These are phyloP conservation scores for Microplitis manilae DNA, from an alignment of 2,888 invertebrate species.

Conservation along the genomic window DNA sequence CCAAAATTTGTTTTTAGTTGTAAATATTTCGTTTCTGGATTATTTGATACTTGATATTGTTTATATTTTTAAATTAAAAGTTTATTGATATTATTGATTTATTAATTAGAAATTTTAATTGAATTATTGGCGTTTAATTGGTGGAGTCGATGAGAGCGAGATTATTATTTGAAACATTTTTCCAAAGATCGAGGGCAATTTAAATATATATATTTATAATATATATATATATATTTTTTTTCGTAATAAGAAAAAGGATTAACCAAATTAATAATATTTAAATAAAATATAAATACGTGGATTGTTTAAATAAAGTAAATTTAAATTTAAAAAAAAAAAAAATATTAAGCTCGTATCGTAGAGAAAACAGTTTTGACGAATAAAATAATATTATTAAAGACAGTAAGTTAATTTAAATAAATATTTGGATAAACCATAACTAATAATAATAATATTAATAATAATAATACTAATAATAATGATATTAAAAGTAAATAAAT, in stretches of 20 bases:
- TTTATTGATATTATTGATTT: background rate
- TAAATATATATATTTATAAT: background rate
- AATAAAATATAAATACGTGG: constrained; percentile 9
- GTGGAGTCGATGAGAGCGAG: background rate
- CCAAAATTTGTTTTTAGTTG: constrained; percentile 25
- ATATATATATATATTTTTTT: constrained; percentile 7
- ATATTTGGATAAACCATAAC: background rate
- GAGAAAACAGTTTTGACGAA: background rate
- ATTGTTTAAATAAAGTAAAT: constrained; percentile 6
- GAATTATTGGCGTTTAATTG: background rate
- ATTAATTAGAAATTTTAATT: constrained; percentile 3
- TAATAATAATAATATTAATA: constrained; percentile 32
- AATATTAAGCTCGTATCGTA: background rate
- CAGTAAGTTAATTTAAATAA: background rate
- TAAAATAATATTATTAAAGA: constrained; percentile 4
- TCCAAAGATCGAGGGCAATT: constrained; percentile 26
- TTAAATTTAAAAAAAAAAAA: background rate
- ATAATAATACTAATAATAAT: constrained; percentile 47
- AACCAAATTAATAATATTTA: constrained; percentile 3
- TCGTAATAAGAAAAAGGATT: background rate
- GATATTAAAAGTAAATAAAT: constrained; percentile 57
- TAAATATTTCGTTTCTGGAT: constrained; percentile 30
- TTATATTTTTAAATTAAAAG: background rate
- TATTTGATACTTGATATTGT: background rate
- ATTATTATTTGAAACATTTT: constrained; percentile 11